A percentile compares a stretch with the other conserved stretches of the same genome.
Evolutionary conservation across 2,888 invertebrate species (phyloP).

Genomic region (Callosobruchus maculatus): DNA sequence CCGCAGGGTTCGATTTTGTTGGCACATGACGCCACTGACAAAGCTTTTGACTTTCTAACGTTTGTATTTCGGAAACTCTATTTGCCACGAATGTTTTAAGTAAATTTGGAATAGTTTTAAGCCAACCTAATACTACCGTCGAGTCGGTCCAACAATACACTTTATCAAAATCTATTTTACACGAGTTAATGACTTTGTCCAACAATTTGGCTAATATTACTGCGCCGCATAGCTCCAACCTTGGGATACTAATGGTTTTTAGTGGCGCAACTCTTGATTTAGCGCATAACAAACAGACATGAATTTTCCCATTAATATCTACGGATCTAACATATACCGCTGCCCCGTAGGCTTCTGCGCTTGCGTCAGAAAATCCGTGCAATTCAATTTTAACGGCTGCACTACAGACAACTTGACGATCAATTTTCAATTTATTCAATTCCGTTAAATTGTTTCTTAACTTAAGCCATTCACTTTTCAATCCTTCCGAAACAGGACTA

Average conservation of each 20-base stretch:
- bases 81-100: slow-evolving; percentile 1
- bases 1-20: too few relatives aligned
- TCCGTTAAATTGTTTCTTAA: not conserved
- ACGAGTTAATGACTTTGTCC: not conserved
- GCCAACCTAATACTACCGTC: not conserved
- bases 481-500: not conserved
- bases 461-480: not conserved
- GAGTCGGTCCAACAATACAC: not conserved
- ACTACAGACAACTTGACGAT: slow-evolving; percentile 3
- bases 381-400: not conserved
- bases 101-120: not conserved
- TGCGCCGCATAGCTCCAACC: not conserved
- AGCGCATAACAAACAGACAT: not conserved
- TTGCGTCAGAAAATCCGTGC: too few relatives aligned
- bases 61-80: slow-evolving; percentile 1
- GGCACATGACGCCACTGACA: not conserved
- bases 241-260: not conserved
- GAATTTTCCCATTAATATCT: too few relatives aligned
- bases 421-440: slow-evolving; percentile 7
- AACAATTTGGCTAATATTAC: not conserved
- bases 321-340: not conserved
- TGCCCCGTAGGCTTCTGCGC: not conserved
- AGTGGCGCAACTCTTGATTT: not conserved
- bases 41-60: not conserved
- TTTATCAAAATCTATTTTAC: not conserved